Evolutionary conservation across 2,888 invertebrate species (phyloP).

Genomic region (Sarcophaga rosellei): DNA sequence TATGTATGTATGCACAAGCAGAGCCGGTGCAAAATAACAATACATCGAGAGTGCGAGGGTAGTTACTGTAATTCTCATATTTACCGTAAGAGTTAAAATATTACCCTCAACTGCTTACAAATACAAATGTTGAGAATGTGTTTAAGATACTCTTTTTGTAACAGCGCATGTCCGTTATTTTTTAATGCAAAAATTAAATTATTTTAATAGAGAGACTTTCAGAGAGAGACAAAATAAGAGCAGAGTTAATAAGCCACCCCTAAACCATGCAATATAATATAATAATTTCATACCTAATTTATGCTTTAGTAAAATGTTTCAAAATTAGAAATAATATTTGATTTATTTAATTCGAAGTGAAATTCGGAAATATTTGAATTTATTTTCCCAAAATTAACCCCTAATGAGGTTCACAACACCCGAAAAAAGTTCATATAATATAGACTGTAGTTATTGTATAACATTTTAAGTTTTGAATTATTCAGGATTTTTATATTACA

Average conservation of each 20-base stretch:
- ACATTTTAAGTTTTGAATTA: too few species aligned
- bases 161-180: slow-evolving; percentile 46
- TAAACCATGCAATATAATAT: neutral
- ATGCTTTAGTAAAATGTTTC: too few species aligned
- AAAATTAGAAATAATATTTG: too few species aligned
- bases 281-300: too few species aligned
- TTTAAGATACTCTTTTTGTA: neutral
- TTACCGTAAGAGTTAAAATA: neutral
- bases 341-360: too few species aligned
- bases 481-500: too few species aligned
- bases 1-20: slow-evolving; percentile 11
- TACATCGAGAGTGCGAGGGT: slow-evolving; percentile 1
- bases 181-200: slow-evolving; percentile 12
- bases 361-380: too few species aligned
- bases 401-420: too few species aligned
- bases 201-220: slow-evolving; percentile 28
- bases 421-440: too few species aligned
- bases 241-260: slow-evolving; percentile 10
- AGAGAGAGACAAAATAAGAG: neutral
- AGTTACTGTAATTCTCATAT: slow-evolving; percentile 9
- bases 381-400: too few species aligned
- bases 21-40: neutral
- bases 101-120: neutral
- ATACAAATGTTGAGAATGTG: neutral
- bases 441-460: too few species aligned